A percentile compares a stretch with the other conserved stretches of the same genome.
Conservation (phyloP, 2,113 vertebrate genomes). For the Xiphophorus maculatus region DNA sequence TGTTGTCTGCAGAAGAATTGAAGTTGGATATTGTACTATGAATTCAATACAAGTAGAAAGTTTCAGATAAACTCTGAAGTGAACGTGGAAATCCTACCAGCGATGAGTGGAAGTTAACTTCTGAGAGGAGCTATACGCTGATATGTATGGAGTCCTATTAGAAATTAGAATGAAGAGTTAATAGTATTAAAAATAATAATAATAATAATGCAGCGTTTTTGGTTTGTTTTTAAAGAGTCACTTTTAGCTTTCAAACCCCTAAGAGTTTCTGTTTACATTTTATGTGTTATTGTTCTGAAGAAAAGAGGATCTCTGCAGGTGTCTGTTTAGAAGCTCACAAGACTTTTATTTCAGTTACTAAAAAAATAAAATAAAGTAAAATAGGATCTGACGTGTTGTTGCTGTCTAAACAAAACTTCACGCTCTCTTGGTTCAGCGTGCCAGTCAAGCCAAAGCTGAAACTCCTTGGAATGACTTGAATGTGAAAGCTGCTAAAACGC, state of each 20-base stretch:
- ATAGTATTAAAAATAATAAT: too few relatives aligned
- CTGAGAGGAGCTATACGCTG: background rate
- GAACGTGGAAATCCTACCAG: background rate
- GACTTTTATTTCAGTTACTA: background rate
- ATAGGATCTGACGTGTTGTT: too few relatives aligned
- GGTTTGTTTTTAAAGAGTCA: background rate
- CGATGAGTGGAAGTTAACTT: background rate
- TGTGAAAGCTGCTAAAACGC: conserved; percentile 49
- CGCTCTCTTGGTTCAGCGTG: conserved; percentile 13
- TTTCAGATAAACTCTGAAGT: background rate
- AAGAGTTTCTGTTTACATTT: background rate
- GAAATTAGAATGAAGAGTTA: too few relatives aligned
- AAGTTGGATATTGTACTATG: too few relatives aligned
- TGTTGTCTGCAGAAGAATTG: background rate
- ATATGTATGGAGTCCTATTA: too few relatives aligned
- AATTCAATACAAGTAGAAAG: background rate
- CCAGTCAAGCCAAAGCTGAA: conserved; percentile 5
- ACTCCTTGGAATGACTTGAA: conserved; percentile 44
- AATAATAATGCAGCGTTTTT: too few relatives aligned
- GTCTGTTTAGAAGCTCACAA: background rate
- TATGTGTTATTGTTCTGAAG: background rate
- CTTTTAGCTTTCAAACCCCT: background rate
- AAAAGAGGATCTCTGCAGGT: background rate
- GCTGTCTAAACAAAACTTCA: background rate
- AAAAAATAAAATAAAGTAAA: too few relatives aligned